A percentile compares a stretch with the other conserved stretches of the same genome.
These are phyloP conservation scores for Lissocephala sabroskyi DNA, from an alignment of 2,888 invertebrate genomes.

Conservation along the genomic window DNA sequence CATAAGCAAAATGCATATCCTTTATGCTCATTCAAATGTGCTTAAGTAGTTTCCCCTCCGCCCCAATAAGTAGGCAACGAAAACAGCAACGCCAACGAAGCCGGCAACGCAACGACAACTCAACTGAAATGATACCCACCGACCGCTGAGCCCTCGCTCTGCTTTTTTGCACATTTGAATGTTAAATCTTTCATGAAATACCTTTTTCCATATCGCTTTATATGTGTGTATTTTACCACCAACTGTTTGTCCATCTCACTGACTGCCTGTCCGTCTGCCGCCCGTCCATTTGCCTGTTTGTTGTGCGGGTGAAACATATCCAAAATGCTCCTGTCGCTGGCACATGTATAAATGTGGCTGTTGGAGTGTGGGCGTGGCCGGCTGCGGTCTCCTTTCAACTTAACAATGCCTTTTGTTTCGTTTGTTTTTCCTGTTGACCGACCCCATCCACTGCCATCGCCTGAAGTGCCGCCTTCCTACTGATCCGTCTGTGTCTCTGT, in stretches of 20 bases:
- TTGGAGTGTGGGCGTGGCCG: constrained; percentile 12
- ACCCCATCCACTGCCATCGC: not conserved
- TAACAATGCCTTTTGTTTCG: constrained; percentile 50
- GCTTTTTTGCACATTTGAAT: constrained; percentile 67
- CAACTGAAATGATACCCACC: constrained; percentile 15
- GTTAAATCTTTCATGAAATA: constrained; percentile 72
- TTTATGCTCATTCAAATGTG: constrained; percentile 57
- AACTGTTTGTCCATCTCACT: constrained; percentile 8
- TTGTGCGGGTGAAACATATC: constrained; percentile 31
- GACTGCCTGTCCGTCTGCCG: constrained; percentile 7
- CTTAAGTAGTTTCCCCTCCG: constrained; percentile 68
- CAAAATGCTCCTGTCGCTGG: constrained; percentile 12
- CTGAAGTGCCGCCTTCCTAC: not conserved
- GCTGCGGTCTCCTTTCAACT: constrained; percentile 47
- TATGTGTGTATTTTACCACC: constrained; percentile 10
- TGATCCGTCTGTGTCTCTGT: constrained; percentile 22
- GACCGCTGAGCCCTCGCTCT: constrained; percentile 7
- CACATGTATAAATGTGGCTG: constrained; percentile 3
- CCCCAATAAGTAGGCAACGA: constrained; percentile 18
- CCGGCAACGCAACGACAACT: no score
- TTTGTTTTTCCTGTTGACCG: constrained; percentile 12
- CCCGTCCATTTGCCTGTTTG: constrained; percentile 13
- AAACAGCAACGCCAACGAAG: no score
- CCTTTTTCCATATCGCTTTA: constrained; percentile 32
- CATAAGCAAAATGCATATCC: constrained; percentile 23